Evolutionary conservation across 2,113 vertebrate genomes (phyloP).

Genomic region (Syngnathoides biaculeatus): DNA sequence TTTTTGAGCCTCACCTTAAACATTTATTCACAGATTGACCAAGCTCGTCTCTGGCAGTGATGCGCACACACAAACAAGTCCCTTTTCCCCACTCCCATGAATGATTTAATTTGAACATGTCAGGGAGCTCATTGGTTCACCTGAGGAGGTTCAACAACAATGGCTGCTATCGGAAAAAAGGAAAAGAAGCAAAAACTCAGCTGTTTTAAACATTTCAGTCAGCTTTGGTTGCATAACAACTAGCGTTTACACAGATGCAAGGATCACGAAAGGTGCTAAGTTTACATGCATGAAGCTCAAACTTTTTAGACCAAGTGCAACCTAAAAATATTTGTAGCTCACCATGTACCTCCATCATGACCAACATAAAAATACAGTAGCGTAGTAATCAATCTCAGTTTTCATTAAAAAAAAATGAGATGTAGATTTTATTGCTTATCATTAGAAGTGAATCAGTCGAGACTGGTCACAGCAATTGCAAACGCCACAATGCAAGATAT

Average conservation of each 20-base stretch:
- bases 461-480: too few species aligned
- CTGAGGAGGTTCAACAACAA: slow-evolving; percentile 29
- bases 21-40: slow-evolving; percentile 7
- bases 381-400: too few species aligned
- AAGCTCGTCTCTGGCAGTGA: neutral
- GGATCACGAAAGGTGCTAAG: neutral
- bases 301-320: neutral
- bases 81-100: slow-evolving; percentile 30
- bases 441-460: too few species aligned
- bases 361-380: neutral
- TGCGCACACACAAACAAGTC: slow-evolving; percentile 13
- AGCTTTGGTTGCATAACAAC: slow-evolving; percentile 28
- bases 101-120: slow-evolving; percentile 47
- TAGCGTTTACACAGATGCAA: slow-evolving; percentile 5
- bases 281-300: neutral
- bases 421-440: neutral
- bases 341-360: neutral
- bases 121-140: slow-evolving; percentile 43
- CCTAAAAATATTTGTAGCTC: neutral
- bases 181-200: neutral
- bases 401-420: too few species aligned
- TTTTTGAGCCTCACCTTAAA: neutral
- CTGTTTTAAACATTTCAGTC: slow-evolving; percentile 43
- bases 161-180: neutral
- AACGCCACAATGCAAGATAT: too few species aligned